phyloP scores from a whole-genome alignment of 2,888 invertebrate genomes.

The Stomorhina lunata region DNA sequence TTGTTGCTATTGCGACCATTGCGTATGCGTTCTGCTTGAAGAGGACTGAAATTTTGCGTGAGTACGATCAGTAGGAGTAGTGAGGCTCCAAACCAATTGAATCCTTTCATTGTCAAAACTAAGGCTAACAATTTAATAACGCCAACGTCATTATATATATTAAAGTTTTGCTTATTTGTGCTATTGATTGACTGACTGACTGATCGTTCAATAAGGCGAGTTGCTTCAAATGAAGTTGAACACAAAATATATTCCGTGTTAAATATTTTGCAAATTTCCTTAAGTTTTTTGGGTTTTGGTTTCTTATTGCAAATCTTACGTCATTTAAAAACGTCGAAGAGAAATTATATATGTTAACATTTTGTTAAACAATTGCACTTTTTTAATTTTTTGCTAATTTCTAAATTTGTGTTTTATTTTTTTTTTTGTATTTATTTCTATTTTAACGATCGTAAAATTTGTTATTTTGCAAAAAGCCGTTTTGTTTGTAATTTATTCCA shows the following conservation, averaged over 20 bases:
- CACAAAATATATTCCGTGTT: not conserved
- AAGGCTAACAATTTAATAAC: conserved; percentile 56
- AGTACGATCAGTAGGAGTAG: conserved; percentile 65
- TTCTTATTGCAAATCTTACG: conserved; percentile 40
- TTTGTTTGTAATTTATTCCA: conserved; percentile 13
- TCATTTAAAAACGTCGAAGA: conserved; percentile 38
- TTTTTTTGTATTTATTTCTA: not conserved
- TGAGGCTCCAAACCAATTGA: conserved; percentile 63
- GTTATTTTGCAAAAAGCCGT: conserved; percentile 33
- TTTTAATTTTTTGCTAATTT: not conserved
- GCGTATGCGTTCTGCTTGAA: conserved; percentile 53
- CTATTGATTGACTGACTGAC: not conserved
- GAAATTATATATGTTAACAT: not conserved
- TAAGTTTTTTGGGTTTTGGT: not conserved
- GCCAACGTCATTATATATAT: conserved; percentile 61
- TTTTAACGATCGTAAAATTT: conserved; percentile 24
- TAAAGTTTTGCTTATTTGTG: conserved; percentile 11
- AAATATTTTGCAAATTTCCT: conserved; percentile 6
- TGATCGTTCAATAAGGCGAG: not conserved
- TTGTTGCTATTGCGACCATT: conserved; percentile 59
- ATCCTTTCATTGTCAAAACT: conserved; percentile 65
- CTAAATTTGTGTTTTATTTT: not conserved
- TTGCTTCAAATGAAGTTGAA: not conserved
- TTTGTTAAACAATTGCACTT: conserved; percentile 33
- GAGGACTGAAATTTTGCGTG: conserved; percentile 44